Evolutionary conservation across 2,888 invertebrate species (phyloP).

Genomic region (Cerceris ruficornis): DNA sequence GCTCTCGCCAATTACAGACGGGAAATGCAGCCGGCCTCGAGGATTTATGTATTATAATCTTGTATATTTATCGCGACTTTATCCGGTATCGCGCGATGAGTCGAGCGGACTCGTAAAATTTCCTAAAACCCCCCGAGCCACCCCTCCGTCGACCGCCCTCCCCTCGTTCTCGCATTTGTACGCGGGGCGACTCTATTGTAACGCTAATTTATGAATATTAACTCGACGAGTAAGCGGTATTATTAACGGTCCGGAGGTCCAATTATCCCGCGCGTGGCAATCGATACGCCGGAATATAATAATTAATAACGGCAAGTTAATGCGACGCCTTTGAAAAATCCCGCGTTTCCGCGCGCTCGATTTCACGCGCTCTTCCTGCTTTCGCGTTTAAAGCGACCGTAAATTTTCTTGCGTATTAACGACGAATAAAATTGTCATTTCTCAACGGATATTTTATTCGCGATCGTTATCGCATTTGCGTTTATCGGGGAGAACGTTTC

Average conservation of each 20-base stretch:
- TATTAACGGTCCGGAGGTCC: slow-evolving; percentile 43
- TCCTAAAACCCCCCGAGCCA: background rate
- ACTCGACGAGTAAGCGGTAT: slow-evolving; percentile 47
- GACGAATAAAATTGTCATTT: too few relatives aligned
- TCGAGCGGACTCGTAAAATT: background rate
- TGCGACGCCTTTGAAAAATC: slow-evolving; percentile 41
- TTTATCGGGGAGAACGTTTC: too few relatives aligned
- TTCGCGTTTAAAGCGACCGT: background rate
- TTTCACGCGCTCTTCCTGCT: background rate
- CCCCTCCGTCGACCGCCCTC: background rate
- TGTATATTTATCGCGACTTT: slow-evolving; percentile 6
- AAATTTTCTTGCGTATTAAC: background rate
- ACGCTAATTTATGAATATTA: slow-evolving; percentile 58
- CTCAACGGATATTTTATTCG: too few relatives aligned
- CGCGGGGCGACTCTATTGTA: slow-evolving; percentile 42
- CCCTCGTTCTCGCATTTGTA: background rate
- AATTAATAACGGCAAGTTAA: slow-evolving; percentile 53
- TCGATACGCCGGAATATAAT: slow-evolving; percentile 52
- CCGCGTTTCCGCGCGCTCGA: slow-evolving; percentile 4
- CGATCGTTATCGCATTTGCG: too few relatives aligned
- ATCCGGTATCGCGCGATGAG: slow-evolving; percentile 2
- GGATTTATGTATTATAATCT: slow-evolving; percentile 3
- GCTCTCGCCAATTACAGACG: too few relatives aligned
- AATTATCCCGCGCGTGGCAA: slow-evolving; percentile 47
- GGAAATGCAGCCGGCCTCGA: too few relatives aligned